Percentiles rank a stretch among this genome's conserved stretches.
Conservation (phyloP, 2,113 vertebrate species). For the Azemiops feae region DNA sequence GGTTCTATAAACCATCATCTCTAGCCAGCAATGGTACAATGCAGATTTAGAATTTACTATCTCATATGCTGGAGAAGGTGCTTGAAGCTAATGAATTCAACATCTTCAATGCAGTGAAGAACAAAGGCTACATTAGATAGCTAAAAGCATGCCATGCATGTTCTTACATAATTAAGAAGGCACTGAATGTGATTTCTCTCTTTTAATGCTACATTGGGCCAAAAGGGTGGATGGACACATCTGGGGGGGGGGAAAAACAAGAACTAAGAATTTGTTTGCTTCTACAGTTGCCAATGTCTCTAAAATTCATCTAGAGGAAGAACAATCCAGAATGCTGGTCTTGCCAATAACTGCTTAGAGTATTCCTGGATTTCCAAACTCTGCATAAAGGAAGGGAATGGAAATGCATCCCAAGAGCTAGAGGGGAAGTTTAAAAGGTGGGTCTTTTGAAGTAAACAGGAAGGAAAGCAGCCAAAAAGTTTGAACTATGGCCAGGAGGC, state of each 20-base stretch:
- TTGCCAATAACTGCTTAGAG: neutral
- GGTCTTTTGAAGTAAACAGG: conserved; percentile 3
- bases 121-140: neutral
- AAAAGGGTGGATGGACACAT: neutral
- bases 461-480: conserved; percentile 8
- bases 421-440: conserved; percentile 2
- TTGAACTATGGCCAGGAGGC: neutral
- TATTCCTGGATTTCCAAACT: neutral
- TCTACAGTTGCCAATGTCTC: neutral
- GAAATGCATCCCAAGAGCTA: neutral
- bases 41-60: neutral
- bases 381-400: neutral
- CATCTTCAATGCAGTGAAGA: neutral
- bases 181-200: neutral
- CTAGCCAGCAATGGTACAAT: neutral
- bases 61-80: neutral
- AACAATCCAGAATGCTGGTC: neutral
- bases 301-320: neutral
- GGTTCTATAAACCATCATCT: neutral
- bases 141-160: neutral
- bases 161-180: neutral
- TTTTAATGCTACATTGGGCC: neutral
- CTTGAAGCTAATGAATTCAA: neutral
- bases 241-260: neutral
- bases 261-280: neutral